Base-by-base conservation (phyloP, 2,888 invertebrate species). In the Spisula solida region DNA sequence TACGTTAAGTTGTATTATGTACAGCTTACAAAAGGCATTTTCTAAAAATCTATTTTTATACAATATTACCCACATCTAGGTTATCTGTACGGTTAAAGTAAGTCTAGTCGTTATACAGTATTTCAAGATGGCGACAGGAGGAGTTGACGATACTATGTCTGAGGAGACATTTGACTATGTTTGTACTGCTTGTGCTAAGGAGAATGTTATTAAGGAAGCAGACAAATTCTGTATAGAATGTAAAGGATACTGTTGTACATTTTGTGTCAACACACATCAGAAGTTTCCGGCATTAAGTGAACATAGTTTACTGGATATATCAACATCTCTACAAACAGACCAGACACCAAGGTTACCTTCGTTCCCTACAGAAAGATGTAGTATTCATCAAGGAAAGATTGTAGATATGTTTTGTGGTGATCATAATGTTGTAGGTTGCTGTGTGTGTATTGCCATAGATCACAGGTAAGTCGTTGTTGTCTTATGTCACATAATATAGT, bases 401-500 rank as follows among this genome's bases (percentile, higher is more conserved):
- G 31, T 75, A 25, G 75, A 75, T 34, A 75, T 75, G 75, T 75
- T 16, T 75, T 75, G 75, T 75, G 75, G 34, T 34, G 29, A 75
- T 6, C 75, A 75, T 75, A 34, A 34, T 75, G 75, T 34, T 34
- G 75, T 75, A 18, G 29, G 75, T 75, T 75, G 75, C 16, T 75
- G 31, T 75, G 75, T 34, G 16, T 75, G 75, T 34, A 34, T 18
- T 16, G 31, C 75, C 16, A 34, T 34, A 31, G 34, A 75, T 75
- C 75, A 75, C 75, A 75, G 31, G 75, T 75, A 75, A 75, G 75
- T 16, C 16, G 12, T 51, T 16, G 6, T 51, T 51, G 12, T 47
- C 12, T 47, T 41, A 41, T 41, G 8, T 8, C 41, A 41, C 41
- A 41, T 8, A 41, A 5, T 41, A 8, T 41, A 41, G n/a, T n/a